Evolutionary conservation across 2,888 invertebrate species (phyloP).

Genomic region (Meiosimyza platycephala): DNA sequence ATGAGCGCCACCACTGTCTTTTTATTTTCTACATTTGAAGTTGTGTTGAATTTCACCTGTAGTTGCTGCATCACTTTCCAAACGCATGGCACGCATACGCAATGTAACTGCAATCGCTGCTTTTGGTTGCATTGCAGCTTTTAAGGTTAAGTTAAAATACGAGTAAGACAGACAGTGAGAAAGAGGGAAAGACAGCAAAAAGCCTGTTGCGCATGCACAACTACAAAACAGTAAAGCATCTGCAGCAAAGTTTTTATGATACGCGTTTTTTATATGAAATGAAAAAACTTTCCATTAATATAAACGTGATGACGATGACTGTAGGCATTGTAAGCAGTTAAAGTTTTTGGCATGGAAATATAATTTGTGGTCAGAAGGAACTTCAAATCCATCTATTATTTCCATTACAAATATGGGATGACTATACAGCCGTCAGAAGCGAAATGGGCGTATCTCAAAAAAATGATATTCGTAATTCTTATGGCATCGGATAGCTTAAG

Average conservation of each 20-base stretch:
- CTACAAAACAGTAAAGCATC: neutral
- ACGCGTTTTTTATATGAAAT: constrained; percentile 14
- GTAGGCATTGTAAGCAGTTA: neutral
- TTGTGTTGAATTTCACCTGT: constrained; percentile 21
- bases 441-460: too few species aligned
- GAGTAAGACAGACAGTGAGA: too few species aligned
- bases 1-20: neutral
- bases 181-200: neutral
- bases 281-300: constrained; percentile 24
- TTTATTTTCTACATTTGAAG: neutral
- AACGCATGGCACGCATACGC: constrained; percentile 34
- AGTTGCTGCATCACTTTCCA: constrained; percentile 24
- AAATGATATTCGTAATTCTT: too few species aligned
- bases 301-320: too few species aligned
- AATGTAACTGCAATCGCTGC: neutral
- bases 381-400: constrained; percentile 2
- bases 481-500: too few species aligned
- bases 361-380: constrained; percentile 8
- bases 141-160: too few species aligned
- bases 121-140: constrained; percentile 1
- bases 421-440: too few species aligned
- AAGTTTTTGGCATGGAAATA: constrained; percentile 18
- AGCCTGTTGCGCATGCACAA: neutral
- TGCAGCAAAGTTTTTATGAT: too few species aligned
- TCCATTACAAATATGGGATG: constrained; percentile 11